Evolutionary conservation across 1,140 invertebrate genomes (phyloP), one percentile per base, ranked within the genome.

Genomic region (Aphelinus atriplicis): DNA sequence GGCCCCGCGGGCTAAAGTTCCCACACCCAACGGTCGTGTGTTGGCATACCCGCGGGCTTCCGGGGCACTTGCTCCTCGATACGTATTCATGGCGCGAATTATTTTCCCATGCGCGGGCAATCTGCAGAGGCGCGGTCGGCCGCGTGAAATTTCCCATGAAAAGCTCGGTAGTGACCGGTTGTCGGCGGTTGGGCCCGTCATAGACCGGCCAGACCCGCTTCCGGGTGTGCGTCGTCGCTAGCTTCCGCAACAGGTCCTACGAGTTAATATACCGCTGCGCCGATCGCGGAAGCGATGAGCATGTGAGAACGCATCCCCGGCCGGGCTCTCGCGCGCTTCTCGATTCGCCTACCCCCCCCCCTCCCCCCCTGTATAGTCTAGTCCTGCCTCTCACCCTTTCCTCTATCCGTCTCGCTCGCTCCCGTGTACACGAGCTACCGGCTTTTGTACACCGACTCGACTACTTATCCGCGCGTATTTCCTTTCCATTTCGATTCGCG

Each of bases 251-350:
- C 26, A 26, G 26, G 26, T 26, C 26, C 26, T 26, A 26, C 26
- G 26, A 26, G 26, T 26, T 26, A 26, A 26, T 26, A 26, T 66
- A 66, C 62, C 64, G 60, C 60, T 63, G 7, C 51, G 43, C 57
- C 43, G n/a, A 61, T 81, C 78, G 74, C 77, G 77, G 78, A 86
- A 86, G 82, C 84, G 84, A 84, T 1, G 6, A 5, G 42, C 43
- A 86, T 88, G 85, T 88, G 87, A 86, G 87, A 88, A 88, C 83
- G 82, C 78, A 81, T 81, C 78, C 76, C 64, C 70, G 71, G 77
- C 61, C 70, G 74, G 64, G 81, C 80, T 84, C 82, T 83, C 84
- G 83, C 78, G 78, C 78, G 78, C 81, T 81, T 80, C 78, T 78
- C 77, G 78, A 81, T 81, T 81, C 80, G 72, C 69, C 77, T 78